phyloP scores from a whole-genome alignment of 2,888 invertebrate genomes.

The Zhuqinia jingwanae region DNA sequence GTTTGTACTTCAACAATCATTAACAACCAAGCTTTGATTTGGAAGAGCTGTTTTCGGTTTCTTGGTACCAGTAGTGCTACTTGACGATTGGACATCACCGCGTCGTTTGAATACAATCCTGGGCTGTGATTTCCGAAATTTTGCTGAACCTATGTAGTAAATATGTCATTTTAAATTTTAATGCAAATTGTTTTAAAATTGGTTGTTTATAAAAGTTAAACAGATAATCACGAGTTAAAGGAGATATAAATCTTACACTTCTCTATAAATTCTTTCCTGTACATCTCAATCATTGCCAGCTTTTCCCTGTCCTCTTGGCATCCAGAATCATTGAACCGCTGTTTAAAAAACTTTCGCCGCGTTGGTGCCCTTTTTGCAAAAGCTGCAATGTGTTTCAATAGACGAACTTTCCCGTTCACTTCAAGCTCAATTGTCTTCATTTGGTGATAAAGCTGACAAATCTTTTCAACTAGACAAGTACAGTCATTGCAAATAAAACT shows the following conservation, averaged over 20 bases:
- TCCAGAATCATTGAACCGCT: slow-evolving; percentile 5
- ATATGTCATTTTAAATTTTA: too few species aligned
- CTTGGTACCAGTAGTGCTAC: too few species aligned
- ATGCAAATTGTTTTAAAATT: too few species aligned
- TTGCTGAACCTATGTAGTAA: slow-evolving; percentile 2
- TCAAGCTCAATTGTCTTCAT: slow-evolving; percentile 35
- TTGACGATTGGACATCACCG: neutral
- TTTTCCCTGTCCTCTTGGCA: neutral
- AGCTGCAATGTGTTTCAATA: slow-evolving; percentile 20
- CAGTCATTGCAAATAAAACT: slow-evolving; percentile 22
- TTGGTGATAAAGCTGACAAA: neutral
- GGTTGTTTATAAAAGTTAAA: too few species aligned
- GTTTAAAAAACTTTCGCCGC: slow-evolving; percentile 12
- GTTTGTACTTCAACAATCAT: slow-evolving; percentile 21
- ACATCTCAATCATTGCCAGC: neutral
- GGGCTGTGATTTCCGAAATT: neutral
- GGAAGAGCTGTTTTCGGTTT: neutral
- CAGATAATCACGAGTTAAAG: too few species aligned
- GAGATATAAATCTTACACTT: slow-evolving; percentile 14
- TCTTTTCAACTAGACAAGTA: neutral
- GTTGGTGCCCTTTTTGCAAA: slow-evolving; percentile 46
- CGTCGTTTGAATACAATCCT: slow-evolving; percentile 21
- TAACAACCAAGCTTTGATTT: neutral
- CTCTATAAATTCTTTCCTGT: slow-evolving; percentile 29
- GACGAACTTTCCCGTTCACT: slow-evolving; percentile 32